phyloP scores from a whole-genome alignment of 1,140 invertebrate species.

The Hermatobates lingyangjiaoensis region DNA sequence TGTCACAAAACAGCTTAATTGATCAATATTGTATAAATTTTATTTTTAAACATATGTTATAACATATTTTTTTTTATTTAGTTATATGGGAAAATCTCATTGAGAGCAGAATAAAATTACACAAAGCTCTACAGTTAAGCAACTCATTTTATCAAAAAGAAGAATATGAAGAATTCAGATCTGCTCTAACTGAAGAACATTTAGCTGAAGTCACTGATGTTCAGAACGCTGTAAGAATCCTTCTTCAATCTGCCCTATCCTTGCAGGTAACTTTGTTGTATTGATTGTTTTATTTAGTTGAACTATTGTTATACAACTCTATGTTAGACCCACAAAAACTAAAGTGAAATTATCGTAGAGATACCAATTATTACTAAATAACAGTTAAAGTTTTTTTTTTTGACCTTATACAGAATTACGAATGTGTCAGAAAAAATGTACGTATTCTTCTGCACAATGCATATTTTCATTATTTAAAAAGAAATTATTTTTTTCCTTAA shows the following conservation, averaged over 20 bases:
- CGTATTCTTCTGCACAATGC: too few relatives aligned
- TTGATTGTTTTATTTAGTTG: conserved; percentile 12
- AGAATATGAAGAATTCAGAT: conserved; percentile 28
- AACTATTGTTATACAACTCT: not conserved
- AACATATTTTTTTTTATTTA: conserved; percentile 22
- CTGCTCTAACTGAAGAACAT: conserved; percentile 28
- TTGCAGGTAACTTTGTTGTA: conserved; percentile 27
- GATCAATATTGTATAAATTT: too few relatives aligned
- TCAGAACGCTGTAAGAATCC: conserved; percentile 30
- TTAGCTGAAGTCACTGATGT: conserved; percentile 28
- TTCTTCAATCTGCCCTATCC: conserved; percentile 42
- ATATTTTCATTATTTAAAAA: too few relatives aligned
- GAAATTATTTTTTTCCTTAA: too few relatives aligned
- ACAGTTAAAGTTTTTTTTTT: too few relatives aligned
- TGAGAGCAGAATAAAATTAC: conserved; percentile 65
- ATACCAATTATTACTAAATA: too few relatives aligned
- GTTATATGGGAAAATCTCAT: conserved; percentile 61
- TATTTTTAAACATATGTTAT: too few relatives aligned
- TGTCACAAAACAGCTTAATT: too few relatives aligned
- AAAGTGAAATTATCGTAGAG: not conserved
- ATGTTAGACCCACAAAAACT: not conserved
- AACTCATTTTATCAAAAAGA: conserved; percentile 58
- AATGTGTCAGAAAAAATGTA: too few relatives aligned
- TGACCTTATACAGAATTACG: too few relatives aligned
- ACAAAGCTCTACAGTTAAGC: conserved; percentile 48